phyloP scores from a whole-genome alignment of 92 coral and sea anemone species.

The Desmophyllum pertusum region DNA sequence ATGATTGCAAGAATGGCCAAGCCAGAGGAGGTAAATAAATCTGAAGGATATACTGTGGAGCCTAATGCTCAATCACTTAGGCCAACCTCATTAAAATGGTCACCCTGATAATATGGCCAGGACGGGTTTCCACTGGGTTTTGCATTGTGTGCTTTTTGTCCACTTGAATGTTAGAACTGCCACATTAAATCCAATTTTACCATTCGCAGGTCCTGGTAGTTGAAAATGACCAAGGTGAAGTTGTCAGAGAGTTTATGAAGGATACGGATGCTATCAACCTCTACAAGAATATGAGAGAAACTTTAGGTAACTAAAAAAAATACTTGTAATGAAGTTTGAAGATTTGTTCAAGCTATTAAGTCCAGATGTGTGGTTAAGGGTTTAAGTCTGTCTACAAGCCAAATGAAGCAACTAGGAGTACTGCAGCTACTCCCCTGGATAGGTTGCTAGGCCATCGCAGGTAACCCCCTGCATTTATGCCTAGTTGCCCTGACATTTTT shows the following conservation, averaged over 20 bases:
- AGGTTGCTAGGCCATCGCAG: too few species aligned
- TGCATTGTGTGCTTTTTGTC: too few species aligned
- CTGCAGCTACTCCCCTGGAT: too few species aligned
- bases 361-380: not conserved
- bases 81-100: too few species aligned
- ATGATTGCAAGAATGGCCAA: constrained; percentile 99
- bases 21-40: constrained; percentile 88
- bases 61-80: too few species aligned
- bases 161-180: not conserved
- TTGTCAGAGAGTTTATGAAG: constrained; percentile 97
- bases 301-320: constrained; percentile 69
- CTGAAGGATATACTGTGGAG: not conserved
- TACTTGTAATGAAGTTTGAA: not conserved
- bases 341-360: not conserved
- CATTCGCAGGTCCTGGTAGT: constrained; percentile 88
- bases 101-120: too few species aligned
- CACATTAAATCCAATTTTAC: not conserved
- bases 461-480: too few species aligned
- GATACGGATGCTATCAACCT: constrained; percentile 99
- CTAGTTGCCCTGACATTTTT: too few species aligned
- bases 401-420: too few species aligned
- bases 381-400: too few species aligned
- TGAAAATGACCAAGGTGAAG: constrained; percentile 99
- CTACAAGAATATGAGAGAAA: constrained; percentile 99
- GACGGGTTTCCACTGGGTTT: too few species aligned